Evolutionary conservation across 2,888 invertebrate genomes (phyloP).

Genomic region (Metopia argyrocephala): DNA sequence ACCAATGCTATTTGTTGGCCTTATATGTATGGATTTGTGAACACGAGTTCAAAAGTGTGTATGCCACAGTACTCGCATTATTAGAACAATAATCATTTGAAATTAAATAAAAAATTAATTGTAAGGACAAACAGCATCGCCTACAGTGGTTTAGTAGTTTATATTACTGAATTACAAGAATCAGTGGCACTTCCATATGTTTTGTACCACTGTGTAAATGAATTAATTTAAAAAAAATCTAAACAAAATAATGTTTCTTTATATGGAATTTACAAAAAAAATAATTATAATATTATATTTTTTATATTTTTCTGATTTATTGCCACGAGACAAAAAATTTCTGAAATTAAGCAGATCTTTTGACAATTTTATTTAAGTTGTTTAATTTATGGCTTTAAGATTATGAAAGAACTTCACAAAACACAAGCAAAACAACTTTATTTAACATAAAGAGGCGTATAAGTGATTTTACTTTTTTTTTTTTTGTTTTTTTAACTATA

Average conservation of each 20-base stretch:
- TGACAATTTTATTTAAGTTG: slow-evolving; percentile 63
- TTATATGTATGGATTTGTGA: too few species aligned
- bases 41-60: slow-evolving; percentile 12
- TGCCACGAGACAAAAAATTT: slow-evolving; percentile 59
- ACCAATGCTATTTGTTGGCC: slow-evolving; percentile 60
- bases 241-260: too few species aligned
- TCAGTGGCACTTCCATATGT: too few species aligned
- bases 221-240: too few species aligned
- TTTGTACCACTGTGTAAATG: too few species aligned
- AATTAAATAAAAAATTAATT: slow-evolving; percentile 23
- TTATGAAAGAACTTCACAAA: slow-evolving; percentile 38
- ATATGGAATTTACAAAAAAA: too few species aligned
- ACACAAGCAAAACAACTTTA: neutral
- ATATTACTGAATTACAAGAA: too few species aligned
- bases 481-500: neutral
- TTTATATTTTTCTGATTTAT: slow-evolving; percentile 51
- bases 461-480: slow-evolving; percentile 22
- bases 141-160: neutral
- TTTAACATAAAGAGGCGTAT: slow-evolving; percentile 38
- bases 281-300: too few species aligned
- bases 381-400: slow-evolving; percentile 56
- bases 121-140: neutral
- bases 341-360: slow-evolving; percentile 63
- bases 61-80: slow-evolving; percentile 21
- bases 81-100: slow-evolving; percentile 40